phyloP scores from a whole-genome alignment of 2,113 vertebrate genomes.

The Tragelaphus buxtoni region DNA sequence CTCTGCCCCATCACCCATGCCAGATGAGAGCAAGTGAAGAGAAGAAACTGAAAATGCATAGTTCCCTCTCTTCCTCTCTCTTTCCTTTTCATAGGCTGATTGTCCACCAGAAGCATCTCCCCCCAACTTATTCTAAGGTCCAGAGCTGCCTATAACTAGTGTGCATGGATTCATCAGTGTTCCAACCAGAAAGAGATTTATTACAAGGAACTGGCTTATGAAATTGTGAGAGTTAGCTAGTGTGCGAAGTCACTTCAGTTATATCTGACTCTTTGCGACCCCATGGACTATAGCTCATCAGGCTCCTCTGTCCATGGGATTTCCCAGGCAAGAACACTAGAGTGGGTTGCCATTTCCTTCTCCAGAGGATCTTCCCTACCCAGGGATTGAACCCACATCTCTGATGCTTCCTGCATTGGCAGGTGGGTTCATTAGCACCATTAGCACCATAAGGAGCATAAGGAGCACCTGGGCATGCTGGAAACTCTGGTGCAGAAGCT shows the following conservation, averaged over 20 bases:
- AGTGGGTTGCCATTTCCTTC: background rate
- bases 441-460: background rate
- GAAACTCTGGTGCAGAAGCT: background rate
- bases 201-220: background rate
- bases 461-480: rapidly evolving
- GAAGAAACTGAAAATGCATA: background rate
- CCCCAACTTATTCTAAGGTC: background rate
- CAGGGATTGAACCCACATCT: background rate
- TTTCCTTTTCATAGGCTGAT: background rate
- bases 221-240: background rate
- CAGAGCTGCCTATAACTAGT: background rate
- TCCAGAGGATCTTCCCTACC: background rate
- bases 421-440: background rate
- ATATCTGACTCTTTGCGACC: background rate
- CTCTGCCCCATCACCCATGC: background rate
- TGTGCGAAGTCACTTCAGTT: background rate
- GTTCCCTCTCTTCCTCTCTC: background rate
- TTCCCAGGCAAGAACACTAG: background rate
- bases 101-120: background rate
- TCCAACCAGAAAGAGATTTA: background rate
- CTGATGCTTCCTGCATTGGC: background rate
- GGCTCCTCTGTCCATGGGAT: background rate
- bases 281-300: background rate
- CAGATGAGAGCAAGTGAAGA: background rate
- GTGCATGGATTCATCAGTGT: background rate